phyloP scores from a whole-genome alignment of 2,888 invertebrate genomes.

The Drosophila siamana region DNA sequence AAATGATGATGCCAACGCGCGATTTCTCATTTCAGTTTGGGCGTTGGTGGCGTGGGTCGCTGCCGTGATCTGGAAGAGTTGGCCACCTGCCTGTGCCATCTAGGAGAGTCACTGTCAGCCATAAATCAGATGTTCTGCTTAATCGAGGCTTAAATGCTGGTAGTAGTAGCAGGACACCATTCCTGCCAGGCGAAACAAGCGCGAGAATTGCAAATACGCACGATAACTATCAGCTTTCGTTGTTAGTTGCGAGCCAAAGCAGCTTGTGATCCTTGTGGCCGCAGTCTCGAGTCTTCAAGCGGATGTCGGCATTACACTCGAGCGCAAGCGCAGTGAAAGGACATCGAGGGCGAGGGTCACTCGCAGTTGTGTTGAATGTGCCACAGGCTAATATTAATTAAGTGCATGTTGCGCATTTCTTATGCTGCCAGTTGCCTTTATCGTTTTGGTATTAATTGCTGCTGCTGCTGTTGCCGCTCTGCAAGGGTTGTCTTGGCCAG shows the following conservation, averaged over 20 bases:
- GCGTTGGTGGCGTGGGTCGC: constrained; percentile 48
- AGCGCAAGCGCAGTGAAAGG: constrained; percentile 29
- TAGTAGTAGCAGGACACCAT: constrained; percentile 50
- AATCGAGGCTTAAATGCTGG: constrained; percentile 74
- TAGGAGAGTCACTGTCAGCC: constrained; percentile 13
- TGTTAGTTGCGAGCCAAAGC: neutral
- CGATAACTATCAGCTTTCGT: constrained; percentile 58
- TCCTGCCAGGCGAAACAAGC: constrained; percentile 57
- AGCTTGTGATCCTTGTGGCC: constrained; percentile 43
- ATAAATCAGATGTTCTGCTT: constrained; percentile 67
- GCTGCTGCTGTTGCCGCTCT: constrained; percentile 29
- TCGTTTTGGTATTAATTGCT: constrained; percentile 68
- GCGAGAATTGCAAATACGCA: constrained; percentile 58
- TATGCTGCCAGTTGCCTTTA: constrained; percentile 38
- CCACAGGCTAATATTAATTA: constrained; percentile 74
- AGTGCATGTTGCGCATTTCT: constrained; percentile 71
- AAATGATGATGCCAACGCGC: constrained; percentile 14
- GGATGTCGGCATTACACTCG: constrained; percentile 41
- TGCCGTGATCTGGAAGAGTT: neutral
- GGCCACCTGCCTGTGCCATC: constrained; percentile 14
- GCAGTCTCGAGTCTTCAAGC: constrained; percentile 48
- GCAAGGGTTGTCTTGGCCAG: constrained; percentile 50
- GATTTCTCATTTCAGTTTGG: constrained; percentile 12
- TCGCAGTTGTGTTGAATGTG: constrained; percentile 27
- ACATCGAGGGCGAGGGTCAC: constrained; percentile 32